Percentiles rank a stretch among this genome's conserved stretches.
Conservation (phyloP, 2,888 invertebrate genomes). For the Prenolepis imparis region DNA sequence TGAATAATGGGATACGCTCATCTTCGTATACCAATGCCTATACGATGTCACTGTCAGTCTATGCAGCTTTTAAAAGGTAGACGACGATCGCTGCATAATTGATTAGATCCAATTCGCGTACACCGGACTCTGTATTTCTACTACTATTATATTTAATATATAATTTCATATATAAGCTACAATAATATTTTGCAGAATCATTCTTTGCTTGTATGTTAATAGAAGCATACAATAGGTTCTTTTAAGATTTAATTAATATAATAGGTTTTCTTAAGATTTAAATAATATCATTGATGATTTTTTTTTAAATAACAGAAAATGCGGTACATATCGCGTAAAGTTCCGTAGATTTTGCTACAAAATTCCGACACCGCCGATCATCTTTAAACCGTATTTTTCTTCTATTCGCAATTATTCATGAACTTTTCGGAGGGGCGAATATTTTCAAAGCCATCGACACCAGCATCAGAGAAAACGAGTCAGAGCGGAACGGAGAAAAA, state of each 20-base stretch:
- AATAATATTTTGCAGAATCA: conserved; percentile 18
- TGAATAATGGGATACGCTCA: conserved; percentile 82
- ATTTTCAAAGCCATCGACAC: conserved; percentile 41
- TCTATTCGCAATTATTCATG: conserved; percentile 23
- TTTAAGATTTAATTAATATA: not conserved
- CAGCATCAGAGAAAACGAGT: conserved; percentile 21
- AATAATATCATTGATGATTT: not conserved
- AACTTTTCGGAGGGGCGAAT: conserved; percentile 9
- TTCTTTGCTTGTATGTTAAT: not conserved
- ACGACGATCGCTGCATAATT: conserved; percentile 81
- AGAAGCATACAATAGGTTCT: not conserved
- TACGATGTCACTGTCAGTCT: conserved; percentile 83
- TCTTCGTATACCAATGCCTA: conserved; percentile 70
- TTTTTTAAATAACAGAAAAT: not conserved
- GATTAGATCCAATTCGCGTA: conserved; percentile 74
- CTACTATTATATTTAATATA: conserved; percentile 47
- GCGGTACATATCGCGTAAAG: conserved; percentile 6
- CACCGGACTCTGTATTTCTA: conserved; percentile 21
- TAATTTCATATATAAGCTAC: conserved; percentile 5
- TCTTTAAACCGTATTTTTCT: not conserved
- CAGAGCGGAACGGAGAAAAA: conserved; percentile 43
- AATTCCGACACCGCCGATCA: not conserved
- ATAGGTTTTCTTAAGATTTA: too few species aligned
- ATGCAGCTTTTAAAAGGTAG: conserved; percentile 72
- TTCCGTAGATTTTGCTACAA: not conserved